phyloP scores from a whole-genome alignment of 2,797 vertebrate species.

The Pyrocephalus nanus region DNA sequence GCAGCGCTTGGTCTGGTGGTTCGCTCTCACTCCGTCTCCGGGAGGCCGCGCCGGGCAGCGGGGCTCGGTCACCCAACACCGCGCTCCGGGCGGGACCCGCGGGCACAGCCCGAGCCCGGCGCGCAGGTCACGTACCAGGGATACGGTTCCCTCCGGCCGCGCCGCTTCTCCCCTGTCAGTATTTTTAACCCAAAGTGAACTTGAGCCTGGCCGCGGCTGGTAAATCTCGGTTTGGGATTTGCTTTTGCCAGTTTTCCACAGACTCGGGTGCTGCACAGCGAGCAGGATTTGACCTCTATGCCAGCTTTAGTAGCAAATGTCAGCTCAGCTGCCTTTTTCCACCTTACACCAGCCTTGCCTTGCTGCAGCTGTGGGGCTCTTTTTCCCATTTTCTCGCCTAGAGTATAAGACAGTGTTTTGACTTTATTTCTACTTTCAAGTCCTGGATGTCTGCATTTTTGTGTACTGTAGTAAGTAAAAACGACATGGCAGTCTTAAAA shows the following conservation, averaged over 20 bases:
- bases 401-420: not conserved
- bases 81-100: not conserved
- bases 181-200: conserved; percentile 48
- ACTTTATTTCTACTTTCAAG: not conserved
- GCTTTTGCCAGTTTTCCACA: not conserved
- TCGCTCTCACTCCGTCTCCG: not conserved
- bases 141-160: not conserved
- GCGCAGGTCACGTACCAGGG: not conserved
- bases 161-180: not conserved
- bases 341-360: not conserved
- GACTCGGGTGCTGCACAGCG: not conserved
- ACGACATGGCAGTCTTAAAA: not conserved
- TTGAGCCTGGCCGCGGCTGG: not conserved
- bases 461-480: not conserved
- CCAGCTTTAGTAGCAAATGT: not conserved
- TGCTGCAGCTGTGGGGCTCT: not conserved
- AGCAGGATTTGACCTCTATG: not conserved
- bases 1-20: conserved; percentile 33
- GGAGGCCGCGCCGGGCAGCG: not conserved
- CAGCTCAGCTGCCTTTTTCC: not conserved
- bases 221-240: not conserved
- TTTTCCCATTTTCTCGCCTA: not conserved
- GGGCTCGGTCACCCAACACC: conserved; percentile 36
- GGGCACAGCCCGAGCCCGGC: not conserved
- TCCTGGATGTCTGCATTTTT: not conserved